Evolutionary conservation across 1,140 invertebrate species (phyloP).

Genomic region (Calosoma granatense): DNA sequence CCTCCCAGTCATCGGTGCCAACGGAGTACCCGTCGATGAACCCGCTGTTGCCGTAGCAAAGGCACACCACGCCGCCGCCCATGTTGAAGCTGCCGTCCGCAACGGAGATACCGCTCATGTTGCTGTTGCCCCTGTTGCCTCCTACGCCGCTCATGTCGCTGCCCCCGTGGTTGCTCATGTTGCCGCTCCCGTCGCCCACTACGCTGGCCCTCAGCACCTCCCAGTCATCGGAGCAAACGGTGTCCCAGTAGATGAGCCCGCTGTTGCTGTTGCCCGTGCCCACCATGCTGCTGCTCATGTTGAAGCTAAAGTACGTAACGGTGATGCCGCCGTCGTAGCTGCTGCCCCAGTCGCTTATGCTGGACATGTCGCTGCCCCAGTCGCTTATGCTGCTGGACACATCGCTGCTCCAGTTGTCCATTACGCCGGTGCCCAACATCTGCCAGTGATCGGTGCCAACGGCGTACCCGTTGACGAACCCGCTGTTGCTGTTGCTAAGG

Average conservation of each 20-base stretch:
- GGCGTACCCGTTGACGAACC: constrained; percentile 19
- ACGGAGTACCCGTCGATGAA: constrained; percentile 43
- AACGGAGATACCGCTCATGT: constrained; percentile 4
- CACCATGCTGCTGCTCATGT: constrained; percentile 32
- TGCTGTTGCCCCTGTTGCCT: too few species aligned
- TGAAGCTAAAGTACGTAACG: constrained; percentile 35
- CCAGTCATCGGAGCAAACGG: constrained; percentile 35
- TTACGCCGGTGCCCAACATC: background rate
- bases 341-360: constrained; percentile 11
- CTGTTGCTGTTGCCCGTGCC: constrained; percentile 19
- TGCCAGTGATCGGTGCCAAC: background rate
- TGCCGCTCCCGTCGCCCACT: constrained; percentile 1
- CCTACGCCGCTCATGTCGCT: constrained; percentile 18
- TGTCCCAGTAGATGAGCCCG: constrained; percentile 41
- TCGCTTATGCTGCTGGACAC: background rate
- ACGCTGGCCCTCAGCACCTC: constrained; percentile 8
- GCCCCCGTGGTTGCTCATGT: constrained; percentile 35
- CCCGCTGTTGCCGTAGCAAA: constrained; percentile 45
- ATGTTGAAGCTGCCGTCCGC: constrained; percentile 8
- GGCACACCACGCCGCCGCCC: constrained; percentile 41
- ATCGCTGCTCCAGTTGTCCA: constrained; percentile 8
- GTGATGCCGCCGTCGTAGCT: constrained; percentile 13
- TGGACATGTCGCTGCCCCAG: background rate
- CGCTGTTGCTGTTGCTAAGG: background rate
- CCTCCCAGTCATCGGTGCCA: constrained; percentile 28